phyloP scores from a whole-genome alignment of 2,797 vertebrate species.

The Manis pentadactyla region DNA sequence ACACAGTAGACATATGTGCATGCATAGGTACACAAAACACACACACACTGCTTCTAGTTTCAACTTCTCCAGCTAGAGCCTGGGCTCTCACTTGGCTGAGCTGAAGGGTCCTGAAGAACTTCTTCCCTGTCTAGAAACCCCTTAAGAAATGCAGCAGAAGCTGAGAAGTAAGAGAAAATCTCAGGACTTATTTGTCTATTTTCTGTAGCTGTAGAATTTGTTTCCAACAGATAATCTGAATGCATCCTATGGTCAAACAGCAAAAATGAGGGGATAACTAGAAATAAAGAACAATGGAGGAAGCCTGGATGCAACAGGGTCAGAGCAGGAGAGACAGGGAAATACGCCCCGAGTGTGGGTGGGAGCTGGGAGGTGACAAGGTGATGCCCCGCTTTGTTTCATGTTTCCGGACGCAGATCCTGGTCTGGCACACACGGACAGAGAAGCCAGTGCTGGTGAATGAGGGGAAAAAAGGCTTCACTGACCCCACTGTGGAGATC shows the following conservation, averaged over 20 bases:
- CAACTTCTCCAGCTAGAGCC: background rate
- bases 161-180: background rate
- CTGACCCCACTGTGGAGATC: constrained; percentile 97
- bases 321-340: background rate
- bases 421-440: constrained; percentile 99
- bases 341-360: background rate
- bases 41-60: background rate
- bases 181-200: background rate
- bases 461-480: constrained; percentile 99
- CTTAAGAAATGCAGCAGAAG: background rate
- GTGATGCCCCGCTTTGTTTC: background rate
- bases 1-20: too few relatives aligned
- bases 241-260: background rate
- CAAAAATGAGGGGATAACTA: background rate
- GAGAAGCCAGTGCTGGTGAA: constrained; percentile 99
- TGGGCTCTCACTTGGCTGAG: background rate
- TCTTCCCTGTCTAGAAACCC: background rate
- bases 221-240: background rate
- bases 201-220: rapidly evolving
- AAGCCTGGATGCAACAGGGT: background rate
- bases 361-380: background rate
- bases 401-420: constrained; percentile 90
- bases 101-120: background rate
- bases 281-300: background rate
- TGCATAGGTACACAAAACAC: too few relatives aligned